These are phyloP conservation scores for Eristalis tenax DNA, from an alignment of 2,888 invertebrate genomes.

Conservation along the genomic window DNA sequence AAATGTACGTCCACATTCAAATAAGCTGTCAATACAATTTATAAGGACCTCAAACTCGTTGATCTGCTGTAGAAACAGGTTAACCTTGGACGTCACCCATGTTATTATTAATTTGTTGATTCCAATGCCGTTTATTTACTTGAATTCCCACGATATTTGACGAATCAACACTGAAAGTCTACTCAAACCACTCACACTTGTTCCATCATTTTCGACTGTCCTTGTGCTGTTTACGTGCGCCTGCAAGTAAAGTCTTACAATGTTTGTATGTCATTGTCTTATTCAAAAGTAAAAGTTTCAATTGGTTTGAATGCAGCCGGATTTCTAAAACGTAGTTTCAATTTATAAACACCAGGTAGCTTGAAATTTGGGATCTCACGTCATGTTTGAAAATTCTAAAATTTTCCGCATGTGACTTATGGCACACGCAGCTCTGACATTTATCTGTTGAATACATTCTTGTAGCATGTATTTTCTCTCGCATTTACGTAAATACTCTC, in stretches of 20 bases:
- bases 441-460: background rate
- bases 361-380: background rate
- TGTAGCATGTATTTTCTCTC: background rate
- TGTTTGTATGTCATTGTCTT: background rate
- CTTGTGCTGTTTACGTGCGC: background rate
- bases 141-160: background rate
- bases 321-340: background rate
- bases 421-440: background rate
- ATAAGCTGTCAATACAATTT: too few species aligned
- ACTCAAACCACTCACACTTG: background rate
- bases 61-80: too few species aligned
- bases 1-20: too few species aligned
- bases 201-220: background rate
- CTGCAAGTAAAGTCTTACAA: background rate
- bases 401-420: background rate
- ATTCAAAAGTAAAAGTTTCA: background rate
- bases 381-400: background rate
- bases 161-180: background rate
- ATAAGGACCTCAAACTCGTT: too few species aligned
- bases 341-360: background rate
- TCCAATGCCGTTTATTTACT: background rate
- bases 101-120: background rate
- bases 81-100: too few species aligned
- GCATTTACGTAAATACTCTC: background rate
- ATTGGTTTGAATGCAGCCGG: background rate